phyloP scores from a whole-genome alignment of 2,113 vertebrate genomes.

The Bombycilla garrulus region DNA sequence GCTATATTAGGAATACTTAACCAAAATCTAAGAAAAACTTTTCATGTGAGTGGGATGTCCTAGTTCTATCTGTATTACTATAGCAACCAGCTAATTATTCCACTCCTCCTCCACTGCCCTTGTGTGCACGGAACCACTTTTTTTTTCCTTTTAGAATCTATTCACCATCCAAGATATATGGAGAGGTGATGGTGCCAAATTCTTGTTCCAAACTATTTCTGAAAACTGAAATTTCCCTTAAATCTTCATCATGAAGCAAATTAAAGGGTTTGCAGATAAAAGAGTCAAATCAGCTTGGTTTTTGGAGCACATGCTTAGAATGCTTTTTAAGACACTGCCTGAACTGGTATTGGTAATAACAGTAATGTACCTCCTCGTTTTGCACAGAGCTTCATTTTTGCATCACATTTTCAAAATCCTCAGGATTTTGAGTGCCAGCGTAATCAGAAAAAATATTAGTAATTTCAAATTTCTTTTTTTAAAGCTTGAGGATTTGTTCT shows the following conservation, averaged over 20 bases:
- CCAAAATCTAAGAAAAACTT: conserved; percentile 45
- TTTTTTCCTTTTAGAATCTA: not conserved
- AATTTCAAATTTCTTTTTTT: not conserved
- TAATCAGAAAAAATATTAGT: not conserved
- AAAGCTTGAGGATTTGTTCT: not conserved
- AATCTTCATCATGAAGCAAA: not conserved
- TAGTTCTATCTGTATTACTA: conserved; percentile 44
- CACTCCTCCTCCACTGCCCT: conserved; percentile 27
- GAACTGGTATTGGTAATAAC: not conserved
- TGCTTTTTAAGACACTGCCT: not conserved
- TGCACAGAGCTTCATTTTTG: not conserved
- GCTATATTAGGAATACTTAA: conserved; percentile 10
- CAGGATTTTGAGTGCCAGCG: not conserved
- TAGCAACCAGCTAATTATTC: conserved; percentile 57
- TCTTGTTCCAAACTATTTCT: conserved; percentile 24
- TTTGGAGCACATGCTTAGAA: not conserved
- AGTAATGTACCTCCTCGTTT: not conserved
- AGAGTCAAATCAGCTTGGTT: not conserved
- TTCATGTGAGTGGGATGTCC: conserved; percentile 50
- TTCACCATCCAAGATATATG: not conserved
- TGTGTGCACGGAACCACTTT: not conserved
- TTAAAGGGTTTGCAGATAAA: not conserved
- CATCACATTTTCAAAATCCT: not conserved
- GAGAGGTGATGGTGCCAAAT: not conserved
- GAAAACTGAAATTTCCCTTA: not conserved